Percentiles rank a stretch among this genome's conserved stretches.
phyloP scores from a whole-genome alignment of 2,888 invertebrate species.

The Selenia dentaria region DNA sequence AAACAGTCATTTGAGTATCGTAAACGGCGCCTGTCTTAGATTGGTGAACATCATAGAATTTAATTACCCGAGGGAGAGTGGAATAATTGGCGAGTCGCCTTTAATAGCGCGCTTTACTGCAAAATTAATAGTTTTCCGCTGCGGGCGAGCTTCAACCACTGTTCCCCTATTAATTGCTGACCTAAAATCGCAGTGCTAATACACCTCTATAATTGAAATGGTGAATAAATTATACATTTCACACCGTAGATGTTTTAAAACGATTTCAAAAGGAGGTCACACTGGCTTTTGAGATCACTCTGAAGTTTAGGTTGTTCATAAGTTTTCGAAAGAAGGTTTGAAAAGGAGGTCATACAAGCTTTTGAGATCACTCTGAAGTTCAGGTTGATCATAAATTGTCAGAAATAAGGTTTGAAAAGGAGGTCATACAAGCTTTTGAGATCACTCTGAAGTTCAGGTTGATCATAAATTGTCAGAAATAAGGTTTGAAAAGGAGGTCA shows the following conservation, averaged over 20 bases:
- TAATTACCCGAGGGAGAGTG: constrained; percentile 75
- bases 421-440: no score
- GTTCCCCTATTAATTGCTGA: constrained; percentile 70
- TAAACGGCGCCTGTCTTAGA: constrained; percentile 77
- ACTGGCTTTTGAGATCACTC: no score
- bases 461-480: no score
- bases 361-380: no score
- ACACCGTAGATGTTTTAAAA: not conserved
- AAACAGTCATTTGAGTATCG: constrained; percentile 76
- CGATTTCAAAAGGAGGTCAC: no score
- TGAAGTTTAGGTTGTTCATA: no score
- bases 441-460: no score
- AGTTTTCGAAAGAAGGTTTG: no score
- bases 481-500: no score
- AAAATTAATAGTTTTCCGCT: constrained; percentile 79
- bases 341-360: no score
- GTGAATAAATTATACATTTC: constrained; percentile 29
- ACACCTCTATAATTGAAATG: constrained; percentile 51
- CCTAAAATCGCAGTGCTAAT: constrained; percentile 56
- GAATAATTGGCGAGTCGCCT: constrained; percentile 78
- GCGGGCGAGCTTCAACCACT: constrained; percentile 57
- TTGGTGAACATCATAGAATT: constrained; percentile 78
- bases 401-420: no score
- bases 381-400: no score
- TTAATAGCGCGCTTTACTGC: constrained; percentile 73